Percentiles rank a stretch among this genome's conserved stretches.
phyloP scores from a whole-genome alignment of 2,797 vertebrate genomes.

The Menidia menidia region DNA sequence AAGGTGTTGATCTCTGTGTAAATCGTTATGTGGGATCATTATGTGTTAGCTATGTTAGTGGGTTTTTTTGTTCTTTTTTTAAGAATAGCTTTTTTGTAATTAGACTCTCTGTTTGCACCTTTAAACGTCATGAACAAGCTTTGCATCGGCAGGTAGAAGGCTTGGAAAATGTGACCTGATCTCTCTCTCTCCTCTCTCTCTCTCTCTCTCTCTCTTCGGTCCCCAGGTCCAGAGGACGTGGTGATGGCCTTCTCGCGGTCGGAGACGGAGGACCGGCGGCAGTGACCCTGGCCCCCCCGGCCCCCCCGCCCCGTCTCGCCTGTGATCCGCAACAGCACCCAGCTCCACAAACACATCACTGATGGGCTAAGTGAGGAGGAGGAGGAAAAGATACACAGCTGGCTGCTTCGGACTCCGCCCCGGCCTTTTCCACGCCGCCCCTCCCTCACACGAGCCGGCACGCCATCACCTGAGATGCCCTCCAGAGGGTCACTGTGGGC shows the following conservation, averaged over 20 bases:
- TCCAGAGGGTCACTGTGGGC: conserved; percentile 58
- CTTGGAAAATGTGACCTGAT: conserved; percentile 7
- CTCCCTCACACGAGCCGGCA: conserved; percentile 67
- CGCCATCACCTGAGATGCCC: conserved; percentile 63
- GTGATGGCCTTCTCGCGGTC: conserved; percentile 99
- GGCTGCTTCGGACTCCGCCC: conserved; percentile 52
- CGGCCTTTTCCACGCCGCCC: conserved; percentile 40
- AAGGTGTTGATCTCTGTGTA: conserved; percentile 48
- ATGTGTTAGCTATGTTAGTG: not conserved
- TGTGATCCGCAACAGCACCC: conserved; percentile 49
- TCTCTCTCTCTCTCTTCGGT: not conserved
- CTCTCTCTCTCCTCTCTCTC: too few species aligned
- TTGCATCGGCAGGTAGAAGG: not conserved
- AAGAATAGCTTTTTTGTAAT: not conserved
- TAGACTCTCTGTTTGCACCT: not conserved
- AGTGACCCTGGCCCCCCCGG: conserved; percentile 83
- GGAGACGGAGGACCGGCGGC: conserved; percentile 96
- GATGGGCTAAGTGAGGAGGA: conserved; percentile 75
- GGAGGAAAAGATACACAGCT: conserved; percentile 52
- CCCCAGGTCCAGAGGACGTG: conserved; percentile 95
- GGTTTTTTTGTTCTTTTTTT: conserved; percentile 10
- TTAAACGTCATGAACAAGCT: not conserved
- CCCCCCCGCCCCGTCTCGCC: conserved; percentile 40
- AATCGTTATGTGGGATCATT: conserved; percentile 23
- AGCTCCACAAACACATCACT: conserved; percentile 68